These are phyloP conservation scores for Macropis europaea DNA, from an alignment of 2,888 invertebrate species.

Conservation along the genomic window DNA sequence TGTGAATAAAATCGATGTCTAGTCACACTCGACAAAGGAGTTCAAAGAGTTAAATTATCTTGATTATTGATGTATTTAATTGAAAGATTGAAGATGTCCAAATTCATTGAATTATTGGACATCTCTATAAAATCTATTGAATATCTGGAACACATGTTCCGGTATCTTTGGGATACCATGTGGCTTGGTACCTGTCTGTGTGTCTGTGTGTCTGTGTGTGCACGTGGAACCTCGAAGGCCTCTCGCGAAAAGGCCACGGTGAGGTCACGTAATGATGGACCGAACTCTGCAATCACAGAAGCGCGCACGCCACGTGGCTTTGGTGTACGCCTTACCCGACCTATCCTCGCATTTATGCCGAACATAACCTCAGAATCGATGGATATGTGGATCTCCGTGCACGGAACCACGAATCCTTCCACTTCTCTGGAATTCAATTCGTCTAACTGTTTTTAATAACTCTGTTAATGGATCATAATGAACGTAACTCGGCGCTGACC, in stretches of 20 bases:
- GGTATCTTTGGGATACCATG: conserved; percentile 40
- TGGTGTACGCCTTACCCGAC: conserved; percentile 57
- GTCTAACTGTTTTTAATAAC: no score
- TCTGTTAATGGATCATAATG: no score
- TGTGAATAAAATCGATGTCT: no score
- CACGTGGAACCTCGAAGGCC: conserved; percentile 66
- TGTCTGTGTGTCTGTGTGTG: conserved; percentile 24
- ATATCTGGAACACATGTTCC: conserved; percentile 61
- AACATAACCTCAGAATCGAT: conserved; percentile 21
- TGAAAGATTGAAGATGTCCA: no score
- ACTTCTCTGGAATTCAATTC: no score
- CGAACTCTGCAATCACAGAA: conserved; percentile 77
- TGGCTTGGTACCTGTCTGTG: conserved; percentile 13
- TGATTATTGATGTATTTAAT: no score
- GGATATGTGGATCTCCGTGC: conserved; percentile 12
- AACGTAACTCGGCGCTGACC: no score
- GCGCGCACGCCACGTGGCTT: conserved; percentile 78
- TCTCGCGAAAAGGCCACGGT: conserved; percentile 71
- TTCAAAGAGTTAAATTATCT: no score
- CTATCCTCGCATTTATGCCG: conserved; percentile 46
- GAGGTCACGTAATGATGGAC: conserved; percentile 76
- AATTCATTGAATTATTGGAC: no score
- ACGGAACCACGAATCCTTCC: no score
- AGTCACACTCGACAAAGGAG: no score
- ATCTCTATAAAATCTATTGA: no score